Evolutionary conservation across 2,113 vertebrate species (phyloP).

Genomic region (Raja brachyura): DNA sequence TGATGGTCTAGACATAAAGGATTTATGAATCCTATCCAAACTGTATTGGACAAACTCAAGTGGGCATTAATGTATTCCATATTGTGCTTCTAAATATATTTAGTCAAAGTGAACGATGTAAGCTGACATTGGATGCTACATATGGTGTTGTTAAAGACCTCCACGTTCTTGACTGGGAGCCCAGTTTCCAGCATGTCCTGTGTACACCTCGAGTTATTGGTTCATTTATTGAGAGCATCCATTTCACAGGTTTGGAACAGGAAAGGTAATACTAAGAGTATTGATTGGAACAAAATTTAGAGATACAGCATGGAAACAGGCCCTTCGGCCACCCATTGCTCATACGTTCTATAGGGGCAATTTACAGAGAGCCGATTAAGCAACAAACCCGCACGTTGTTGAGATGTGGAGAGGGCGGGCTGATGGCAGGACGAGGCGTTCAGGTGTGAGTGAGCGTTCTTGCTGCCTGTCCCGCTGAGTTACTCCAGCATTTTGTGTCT

Average conservation of each 20-base stretch:
- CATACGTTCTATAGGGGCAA: too few species aligned
- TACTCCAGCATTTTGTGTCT: too few species aligned
- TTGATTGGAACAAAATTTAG: too few species aligned
- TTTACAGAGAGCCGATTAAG: too few species aligned
- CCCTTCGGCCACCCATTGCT: too few species aligned
- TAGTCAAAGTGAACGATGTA: background rate
- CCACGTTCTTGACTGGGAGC: background rate
- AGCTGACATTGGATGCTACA: background rate
- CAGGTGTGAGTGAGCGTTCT: too few species aligned
- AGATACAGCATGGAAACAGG: too few species aligned
- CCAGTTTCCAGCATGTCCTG: background rate
- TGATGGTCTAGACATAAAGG: background rate
- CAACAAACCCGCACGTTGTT: too few species aligned
- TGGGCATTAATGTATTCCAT: background rate
- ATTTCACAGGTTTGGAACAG: background rate
- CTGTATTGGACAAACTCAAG: background rate
- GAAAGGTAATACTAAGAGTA: background rate
- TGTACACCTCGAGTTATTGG: background rate
- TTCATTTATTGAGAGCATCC: conserved; percentile 7
- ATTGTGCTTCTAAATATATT: background rate
- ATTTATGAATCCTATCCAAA: background rate
- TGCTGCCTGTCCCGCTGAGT: too few species aligned
- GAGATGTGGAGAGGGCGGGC: too few species aligned
- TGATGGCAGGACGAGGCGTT: too few species aligned
- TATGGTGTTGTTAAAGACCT: background rate